Evolutionary conservation across 1,140 invertebrate genomes (phyloP).

Genomic region (Helicoverpa armigera): DNA sequence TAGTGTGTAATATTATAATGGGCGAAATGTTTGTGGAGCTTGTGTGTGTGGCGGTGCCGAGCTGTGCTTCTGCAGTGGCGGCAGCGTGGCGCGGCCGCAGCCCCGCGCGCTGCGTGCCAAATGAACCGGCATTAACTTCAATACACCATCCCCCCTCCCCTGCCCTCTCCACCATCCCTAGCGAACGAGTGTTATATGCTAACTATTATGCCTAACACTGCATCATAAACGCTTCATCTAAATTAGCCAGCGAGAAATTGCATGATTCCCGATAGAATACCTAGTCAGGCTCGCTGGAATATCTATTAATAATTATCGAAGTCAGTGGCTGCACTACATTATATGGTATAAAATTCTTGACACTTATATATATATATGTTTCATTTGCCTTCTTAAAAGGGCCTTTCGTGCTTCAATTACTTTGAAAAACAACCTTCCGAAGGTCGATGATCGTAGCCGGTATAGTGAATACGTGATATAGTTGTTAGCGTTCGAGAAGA

Average conservation of each 20-base stretch:
- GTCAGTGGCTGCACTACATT: not conserved
- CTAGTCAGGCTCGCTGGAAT: not conserved
- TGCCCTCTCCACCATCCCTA: not conserved
- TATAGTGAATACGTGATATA: too few relatives aligned
- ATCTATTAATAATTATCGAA: not conserved
- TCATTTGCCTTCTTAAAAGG: too few relatives aligned
- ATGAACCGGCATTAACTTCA: conserved; percentile 52
- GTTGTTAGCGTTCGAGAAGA: not conserved
- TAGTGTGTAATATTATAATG: too few relatives aligned
- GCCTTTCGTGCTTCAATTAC: too few relatives aligned
- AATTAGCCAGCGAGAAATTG: not conserved
- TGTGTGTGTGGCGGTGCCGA: not conserved
- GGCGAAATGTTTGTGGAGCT: too few relatives aligned
- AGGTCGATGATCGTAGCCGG: too few relatives aligned
- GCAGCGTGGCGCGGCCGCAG: not conserved
- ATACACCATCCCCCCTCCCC: conserved; percentile 3
- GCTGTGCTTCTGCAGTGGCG: not conserved
- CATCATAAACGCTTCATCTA: not conserved
- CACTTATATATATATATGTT: not conserved
- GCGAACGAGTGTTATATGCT: not conserved
- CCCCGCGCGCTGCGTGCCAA: conserved; percentile 44
- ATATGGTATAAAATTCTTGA: not conserved
- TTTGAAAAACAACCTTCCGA: too few relatives aligned
- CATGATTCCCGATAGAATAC: not conserved
- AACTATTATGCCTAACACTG: not conserved